Conservation (phyloP, 2,888 invertebrate species). For the Drosophila melanosoma region DNA sequence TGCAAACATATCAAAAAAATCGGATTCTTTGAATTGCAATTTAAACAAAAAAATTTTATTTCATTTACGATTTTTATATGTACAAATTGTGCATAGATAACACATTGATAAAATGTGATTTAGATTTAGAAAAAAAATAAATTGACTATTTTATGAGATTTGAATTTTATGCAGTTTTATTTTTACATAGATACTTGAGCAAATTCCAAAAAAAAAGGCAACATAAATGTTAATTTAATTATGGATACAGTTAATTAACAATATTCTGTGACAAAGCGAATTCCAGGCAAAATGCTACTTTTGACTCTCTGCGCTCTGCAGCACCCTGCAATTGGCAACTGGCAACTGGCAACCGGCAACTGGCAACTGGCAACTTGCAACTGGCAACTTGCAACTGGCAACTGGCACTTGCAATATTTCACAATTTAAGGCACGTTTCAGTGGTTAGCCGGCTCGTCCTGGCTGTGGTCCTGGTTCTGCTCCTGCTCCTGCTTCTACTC, state of each 20-base stretch:
- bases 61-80: not conserved
- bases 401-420: constrained; percentile 65
- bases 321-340: no score
- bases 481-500: not conserved
- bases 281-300: not conserved
- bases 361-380: no score
- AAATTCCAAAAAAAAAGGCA: no score
- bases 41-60: not conserved
- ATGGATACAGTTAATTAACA: not conserved
- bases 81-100: not conserved
- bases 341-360: no score
- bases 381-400: constrained; percentile 12
- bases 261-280: not conserved
- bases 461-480: not conserved
- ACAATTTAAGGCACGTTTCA: constrained; percentile 77
- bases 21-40: no score
- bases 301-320: constrained; percentile 35
- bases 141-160: no score
- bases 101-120: not conserved
- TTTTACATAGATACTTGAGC: no score
- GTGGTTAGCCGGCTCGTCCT: constrained; percentile 63
- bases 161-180: no score
- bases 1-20: not conserved
- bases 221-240: not conserved
- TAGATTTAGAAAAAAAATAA: no score